Evolutionary conservation across 2,797 vertebrate genomes (phyloP).

Genomic region (Centropyge bicolor): DNA sequence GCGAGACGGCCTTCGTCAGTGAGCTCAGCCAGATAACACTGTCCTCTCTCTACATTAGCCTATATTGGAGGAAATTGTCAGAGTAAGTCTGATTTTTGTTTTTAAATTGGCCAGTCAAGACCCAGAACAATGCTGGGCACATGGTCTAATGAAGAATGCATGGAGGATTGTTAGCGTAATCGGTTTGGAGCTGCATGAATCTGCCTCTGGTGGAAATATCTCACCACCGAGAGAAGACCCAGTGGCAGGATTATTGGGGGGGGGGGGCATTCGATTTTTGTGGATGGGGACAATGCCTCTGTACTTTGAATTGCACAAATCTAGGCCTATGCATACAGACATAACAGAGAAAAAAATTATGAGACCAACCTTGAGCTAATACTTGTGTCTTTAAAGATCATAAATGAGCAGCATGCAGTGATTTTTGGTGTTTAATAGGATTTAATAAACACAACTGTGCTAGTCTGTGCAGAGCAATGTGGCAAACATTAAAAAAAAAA

Average conservation of each 20-base stretch:
- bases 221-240: constrained; percentile 10
- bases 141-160: constrained; percentile 48
- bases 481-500: constrained; percentile 33
- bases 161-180: constrained; percentile 47
- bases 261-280: neutral
- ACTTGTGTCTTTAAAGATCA: neutral
- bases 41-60: constrained; percentile 30
- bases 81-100: constrained; percentile 43
- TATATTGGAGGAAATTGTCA: constrained; percentile 45
- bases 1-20: constrained; percentile 6
- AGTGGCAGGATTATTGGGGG: neutral
- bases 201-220: constrained; percentile 42
- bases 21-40: constrained; percentile 28
- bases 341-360: neutral
- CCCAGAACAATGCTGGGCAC: constrained; percentile 32
- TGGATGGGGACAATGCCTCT: neutral
- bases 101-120: constrained; percentile 55
- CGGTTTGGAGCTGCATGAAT: constrained; percentile 31
- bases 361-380: neutral
- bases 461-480: constrained; percentile 5
- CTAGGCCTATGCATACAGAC: neutral
- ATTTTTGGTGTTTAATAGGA: neutral
- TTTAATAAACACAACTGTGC: neutral
- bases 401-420: neutral
- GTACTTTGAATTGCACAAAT: neutral